Evolutionary conservation across 2,113 vertebrate species (phyloP).

Genomic region (Ciconia boyciana): DNA sequence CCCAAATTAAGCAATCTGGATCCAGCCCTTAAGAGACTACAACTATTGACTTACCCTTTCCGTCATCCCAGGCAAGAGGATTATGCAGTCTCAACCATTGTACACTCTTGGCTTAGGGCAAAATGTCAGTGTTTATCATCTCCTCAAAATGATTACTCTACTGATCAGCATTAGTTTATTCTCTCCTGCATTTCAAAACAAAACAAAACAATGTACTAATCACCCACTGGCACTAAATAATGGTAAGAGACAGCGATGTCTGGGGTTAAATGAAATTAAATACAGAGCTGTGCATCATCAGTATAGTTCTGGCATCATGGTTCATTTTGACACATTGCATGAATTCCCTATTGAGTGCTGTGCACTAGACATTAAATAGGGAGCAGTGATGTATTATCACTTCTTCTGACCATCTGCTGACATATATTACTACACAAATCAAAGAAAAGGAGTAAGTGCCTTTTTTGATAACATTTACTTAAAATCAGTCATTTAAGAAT

Average conservation of each 20-base stretch:
- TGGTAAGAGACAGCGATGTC: background rate
- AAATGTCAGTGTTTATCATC: slow-evolving; percentile 46
- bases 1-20: background rate
- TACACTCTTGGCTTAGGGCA: slow-evolving; percentile 37
- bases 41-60: slow-evolving; percentile 59
- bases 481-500: background rate
- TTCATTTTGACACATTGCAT: background rate
- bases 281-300: background rate
- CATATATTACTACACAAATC: background rate
- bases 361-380: background rate
- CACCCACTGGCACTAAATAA: slow-evolving; percentile 20
- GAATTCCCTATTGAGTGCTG: background rate
- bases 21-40: slow-evolving; percentile 18
- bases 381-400: background rate
- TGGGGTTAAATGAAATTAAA: background rate
- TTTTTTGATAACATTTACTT: background rate
- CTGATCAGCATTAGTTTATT: slow-evolving; percentile 54
- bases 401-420: background rate
- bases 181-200: slow-evolving; percentile 57
- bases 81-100: slow-evolving; percentile 36
- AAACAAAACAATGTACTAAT: slow-evolving; percentile 42
- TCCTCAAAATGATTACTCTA: slow-evolving; percentile 59
- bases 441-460: background rate
- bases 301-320: background rate
- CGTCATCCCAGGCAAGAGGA: slow-evolving; percentile 44